Percentiles rank a stretch among this genome's conserved stretches.
These are phyloP conservation scores for Anisognathus igniventris DNA, from an alignment of 2,797 vertebrate species.

Conservation along the genomic window DNA sequence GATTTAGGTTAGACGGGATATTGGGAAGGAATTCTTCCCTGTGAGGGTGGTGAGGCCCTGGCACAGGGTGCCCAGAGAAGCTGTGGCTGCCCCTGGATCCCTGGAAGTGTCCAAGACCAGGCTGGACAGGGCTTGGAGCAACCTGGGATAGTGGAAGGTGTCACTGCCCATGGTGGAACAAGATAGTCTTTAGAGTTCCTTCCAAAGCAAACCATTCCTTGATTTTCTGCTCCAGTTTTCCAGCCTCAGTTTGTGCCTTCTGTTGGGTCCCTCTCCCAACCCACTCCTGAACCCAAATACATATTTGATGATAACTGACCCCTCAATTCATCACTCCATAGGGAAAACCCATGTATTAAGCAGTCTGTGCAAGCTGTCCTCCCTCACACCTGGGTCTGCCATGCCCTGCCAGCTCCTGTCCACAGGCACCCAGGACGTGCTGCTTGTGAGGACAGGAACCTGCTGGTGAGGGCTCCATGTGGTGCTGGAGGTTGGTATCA, in stretches of 20 bases:
- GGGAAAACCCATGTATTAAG: background rate
- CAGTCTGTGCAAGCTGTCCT: background rate
- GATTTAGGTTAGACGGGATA: background rate
- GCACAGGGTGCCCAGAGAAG: background rate
- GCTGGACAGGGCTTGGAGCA: accelerated
- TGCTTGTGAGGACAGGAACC: background rate
- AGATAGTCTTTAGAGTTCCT: background rate
- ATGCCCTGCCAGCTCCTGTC: background rate
- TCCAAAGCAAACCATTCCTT: background rate
- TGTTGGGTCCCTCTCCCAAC: background rate
- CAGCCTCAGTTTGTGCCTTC: background rate
- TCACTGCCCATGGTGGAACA: background rate
- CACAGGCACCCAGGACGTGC: accelerated
- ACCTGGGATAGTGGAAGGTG: accelerated
- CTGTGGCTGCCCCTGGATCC: background rate
- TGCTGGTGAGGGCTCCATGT: background rate
- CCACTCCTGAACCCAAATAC: background rate
- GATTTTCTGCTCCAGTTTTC: background rate
- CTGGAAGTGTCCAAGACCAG: background rate
- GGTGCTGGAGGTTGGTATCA: background rate
- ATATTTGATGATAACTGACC: background rate
- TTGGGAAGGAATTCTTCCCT: background rate
- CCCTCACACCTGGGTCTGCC: background rate
- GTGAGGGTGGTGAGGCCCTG: accelerated
- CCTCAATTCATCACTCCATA: background rate